Percentiles rank a stretch among this genome's conserved stretches.
Conservation (phyloP, 2,888 invertebrate species). For the Branchellion lobata region DNA sequence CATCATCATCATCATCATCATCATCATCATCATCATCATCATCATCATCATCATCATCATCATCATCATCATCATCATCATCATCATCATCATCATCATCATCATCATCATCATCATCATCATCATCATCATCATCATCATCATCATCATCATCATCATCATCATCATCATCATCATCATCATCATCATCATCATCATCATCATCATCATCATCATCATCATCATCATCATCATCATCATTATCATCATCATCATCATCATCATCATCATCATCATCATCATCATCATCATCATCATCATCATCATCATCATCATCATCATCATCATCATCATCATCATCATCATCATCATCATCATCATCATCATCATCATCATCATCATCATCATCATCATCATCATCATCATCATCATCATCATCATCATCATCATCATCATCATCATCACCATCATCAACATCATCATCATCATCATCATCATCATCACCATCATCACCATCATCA, state of each 20-base stretch:
- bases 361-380: conserved; percentile 17
- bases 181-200: neutral
- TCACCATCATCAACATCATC: too few relatives aligned
- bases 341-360: conserved; percentile 12
- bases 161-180: neutral
- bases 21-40: too few relatives aligned
- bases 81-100: neutral
- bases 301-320: neutral
- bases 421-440: conserved; percentile 24
- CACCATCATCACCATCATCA: too few relatives aligned
- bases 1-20: too few relatives aligned
- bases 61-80: too few relatives aligned
- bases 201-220: too few relatives aligned
- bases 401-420: conserved; percentile 29
- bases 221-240: conserved; percentile 2
- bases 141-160: neutral
- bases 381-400: conserved; percentile 20
- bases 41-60: too few relatives aligned
- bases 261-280: conserved; percentile 42
- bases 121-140: conserved; percentile 5
- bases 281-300: conserved; percentile 35
- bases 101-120: neutral
- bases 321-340: conserved; percentile 20
- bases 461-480: too few relatives aligned
- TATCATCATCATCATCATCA: conserved; percentile 36